A percentile compares a stretch with the other conserved stretches of the same genome.
Evolutionary conservation across 2,797 vertebrate genomes (phyloP).

Genomic region (Onychomys torridus): DNA sequence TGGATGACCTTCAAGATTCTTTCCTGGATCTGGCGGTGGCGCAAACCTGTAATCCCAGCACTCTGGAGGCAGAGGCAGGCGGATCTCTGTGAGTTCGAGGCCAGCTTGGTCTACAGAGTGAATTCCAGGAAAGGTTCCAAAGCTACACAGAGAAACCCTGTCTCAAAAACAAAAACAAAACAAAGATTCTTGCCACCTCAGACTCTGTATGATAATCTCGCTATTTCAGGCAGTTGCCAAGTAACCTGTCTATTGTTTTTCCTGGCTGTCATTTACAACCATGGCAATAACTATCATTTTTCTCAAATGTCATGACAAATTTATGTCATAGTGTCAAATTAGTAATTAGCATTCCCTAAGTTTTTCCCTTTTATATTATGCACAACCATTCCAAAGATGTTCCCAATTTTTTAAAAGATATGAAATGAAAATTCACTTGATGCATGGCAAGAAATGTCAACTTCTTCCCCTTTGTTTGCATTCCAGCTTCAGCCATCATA

Average conservation of each 20-base stretch:
- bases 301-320: constrained; percentile 60
- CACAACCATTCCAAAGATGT: constrained; percentile 38
- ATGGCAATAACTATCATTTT: constrained; percentile 59
- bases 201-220: constrained; percentile 36
- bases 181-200: constrained; percentile 61
- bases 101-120: too few relatives aligned
- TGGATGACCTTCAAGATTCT: constrained; percentile 66
- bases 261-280: constrained; percentile 56
- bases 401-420: constrained; percentile 43
- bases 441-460: not conserved
- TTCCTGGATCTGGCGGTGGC: too few relatives aligned
- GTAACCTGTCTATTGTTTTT: constrained; percentile 65
- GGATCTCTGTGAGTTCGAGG: too few relatives aligned
- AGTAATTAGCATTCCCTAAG: constrained; percentile 28
- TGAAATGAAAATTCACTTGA: constrained; percentile 59
- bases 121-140: too few relatives aligned
- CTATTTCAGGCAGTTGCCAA: constrained; percentile 63
- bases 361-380: constrained; percentile 48
- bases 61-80: too few relatives aligned
- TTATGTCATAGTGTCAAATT: constrained; percentile 58
- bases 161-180: too few relatives aligned
- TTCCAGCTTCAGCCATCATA: not conserved
- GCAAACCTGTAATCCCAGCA: too few relatives aligned
- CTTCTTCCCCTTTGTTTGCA: not conserved
- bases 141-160: too few relatives aligned